Percentiles rank a stretch among this genome's conserved stretches.
phyloP scores from a whole-genome alignment of 2,113 vertebrate genomes.

The Tachysurus vachellii region DNA sequence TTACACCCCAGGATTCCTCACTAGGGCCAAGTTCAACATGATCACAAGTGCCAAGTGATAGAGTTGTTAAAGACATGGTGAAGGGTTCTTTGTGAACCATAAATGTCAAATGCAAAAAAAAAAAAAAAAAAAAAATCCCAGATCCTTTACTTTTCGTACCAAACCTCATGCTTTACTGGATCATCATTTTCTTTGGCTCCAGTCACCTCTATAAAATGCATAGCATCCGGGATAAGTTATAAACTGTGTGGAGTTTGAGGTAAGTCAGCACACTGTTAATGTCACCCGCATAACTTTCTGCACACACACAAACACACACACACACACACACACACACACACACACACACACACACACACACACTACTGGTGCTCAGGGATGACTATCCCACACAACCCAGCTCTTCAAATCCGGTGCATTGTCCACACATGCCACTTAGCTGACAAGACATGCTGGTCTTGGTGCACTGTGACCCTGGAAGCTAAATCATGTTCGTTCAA shows the following conservation, averaged over 20 bases:
- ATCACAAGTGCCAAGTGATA: conserved; percentile 47
- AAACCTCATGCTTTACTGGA: conserved; percentile 57
- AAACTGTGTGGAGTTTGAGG: conserved; percentile 51
- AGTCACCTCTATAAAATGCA: conserved; percentile 59
- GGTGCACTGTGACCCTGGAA: neutral
- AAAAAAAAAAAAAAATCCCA: conserved; percentile 60
- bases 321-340: neutral
- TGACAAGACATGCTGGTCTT: neutral
- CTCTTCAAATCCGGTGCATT: neutral
- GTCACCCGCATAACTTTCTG: neutral
- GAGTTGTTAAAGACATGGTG: conserved; percentile 26
- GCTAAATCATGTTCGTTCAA: neutral
- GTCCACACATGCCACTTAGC: neutral
- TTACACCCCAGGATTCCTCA: conserved; percentile 14
- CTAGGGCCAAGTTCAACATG: conserved; percentile 48
- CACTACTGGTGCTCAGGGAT: neutral
- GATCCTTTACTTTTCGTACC: conserved; percentile 55
- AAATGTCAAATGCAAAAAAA: conserved; percentile 66
- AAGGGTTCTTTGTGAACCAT: conserved; percentile 53
- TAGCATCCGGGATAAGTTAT: conserved; percentile 56
- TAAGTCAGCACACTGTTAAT: conserved; percentile 38
- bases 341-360: neutral
- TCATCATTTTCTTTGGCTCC: conserved; percentile 62
- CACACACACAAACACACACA: neutral
- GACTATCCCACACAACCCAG: neutral